Conservation (phyloP, 1,140 invertebrate species). For the Drosophila persimilis region DNA sequence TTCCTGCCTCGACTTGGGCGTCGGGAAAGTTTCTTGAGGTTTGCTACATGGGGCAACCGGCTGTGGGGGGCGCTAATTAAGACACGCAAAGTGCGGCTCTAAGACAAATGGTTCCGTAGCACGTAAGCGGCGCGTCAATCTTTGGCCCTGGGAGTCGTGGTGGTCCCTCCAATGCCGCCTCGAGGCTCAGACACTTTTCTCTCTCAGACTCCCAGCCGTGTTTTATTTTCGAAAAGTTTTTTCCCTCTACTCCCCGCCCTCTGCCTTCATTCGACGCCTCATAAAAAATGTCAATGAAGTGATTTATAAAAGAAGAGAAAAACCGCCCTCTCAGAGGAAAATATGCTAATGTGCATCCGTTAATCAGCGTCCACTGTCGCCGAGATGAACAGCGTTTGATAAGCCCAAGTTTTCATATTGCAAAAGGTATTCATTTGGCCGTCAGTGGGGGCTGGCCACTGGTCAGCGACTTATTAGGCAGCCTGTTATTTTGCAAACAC, state of each 20-base stretch:
- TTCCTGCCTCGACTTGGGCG: conserved; percentile 55
- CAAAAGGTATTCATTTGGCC: conserved; percentile 26
- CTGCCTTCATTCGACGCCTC: conserved; percentile 50
- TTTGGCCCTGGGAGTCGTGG: conserved; percentile 25
- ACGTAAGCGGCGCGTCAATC: conserved; percentile 74
- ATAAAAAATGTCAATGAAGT: conserved; percentile 79
- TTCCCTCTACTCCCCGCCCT: not conserved
- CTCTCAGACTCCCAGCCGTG: conserved; percentile 29
- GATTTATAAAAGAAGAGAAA: conserved; percentile 59
- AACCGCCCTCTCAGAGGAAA: conserved; percentile 19
- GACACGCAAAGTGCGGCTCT: conserved; percentile 73
- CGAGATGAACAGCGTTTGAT: conserved; percentile 16
- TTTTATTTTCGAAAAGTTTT: conserved; percentile 48
- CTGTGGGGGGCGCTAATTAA: conserved; percentile 68
- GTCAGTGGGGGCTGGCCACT: conserved; percentile 28
- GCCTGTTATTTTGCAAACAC: conserved; percentile 57
- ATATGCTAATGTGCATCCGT: conserved; percentile 64
- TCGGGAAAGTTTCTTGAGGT: conserved; percentile 62
- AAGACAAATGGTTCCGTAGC: conserved; percentile 73
- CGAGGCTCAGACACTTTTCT: conserved; percentile 49
- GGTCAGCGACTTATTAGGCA: conserved; percentile 51
- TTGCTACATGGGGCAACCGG: conserved; percentile 1
- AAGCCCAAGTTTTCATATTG: conserved; percentile 12
- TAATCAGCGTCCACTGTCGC: conserved; percentile 44
- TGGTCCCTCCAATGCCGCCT: conserved; percentile 10